Evolutionary conservation across 2,888 invertebrate genomes (phyloP).

Genomic region (Sicus ferrugineus): DNA sequence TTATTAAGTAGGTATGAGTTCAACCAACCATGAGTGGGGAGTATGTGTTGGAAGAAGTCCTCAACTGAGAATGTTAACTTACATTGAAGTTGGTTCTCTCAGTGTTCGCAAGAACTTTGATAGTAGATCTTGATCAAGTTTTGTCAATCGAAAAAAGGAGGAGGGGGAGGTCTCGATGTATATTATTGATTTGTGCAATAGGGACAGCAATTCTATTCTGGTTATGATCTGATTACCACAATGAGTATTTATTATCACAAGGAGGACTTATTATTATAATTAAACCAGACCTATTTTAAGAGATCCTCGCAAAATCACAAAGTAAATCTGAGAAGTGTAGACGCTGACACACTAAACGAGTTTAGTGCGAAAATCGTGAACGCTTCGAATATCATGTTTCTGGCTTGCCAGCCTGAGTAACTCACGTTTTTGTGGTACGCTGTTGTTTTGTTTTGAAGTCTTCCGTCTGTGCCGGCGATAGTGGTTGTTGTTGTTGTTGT

Average conservation of each 20-base stretch:
- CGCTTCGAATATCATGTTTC: neutral
- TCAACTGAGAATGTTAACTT: too few species aligned
- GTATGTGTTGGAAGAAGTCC: too few species aligned
- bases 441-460: constrained; percentile 38
- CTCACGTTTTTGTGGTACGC: constrained; percentile 60
- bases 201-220: too few species aligned
- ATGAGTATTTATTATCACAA: too few species aligned
- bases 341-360: neutral
- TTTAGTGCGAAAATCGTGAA: neutral
- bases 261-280: too few species aligned
- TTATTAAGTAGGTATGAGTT: too few species aligned
- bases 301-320: neutral
- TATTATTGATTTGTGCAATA: too few species aligned
- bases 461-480: constrained; percentile 34
- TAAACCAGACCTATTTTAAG: too few species aligned
- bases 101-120: neutral
- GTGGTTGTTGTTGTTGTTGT: constrained; percentile 15
- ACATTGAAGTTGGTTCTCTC: too few species aligned
- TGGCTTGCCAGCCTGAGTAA: constrained; percentile 38
- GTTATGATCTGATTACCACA: neutral
- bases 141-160: too few species aligned
- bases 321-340: constrained; percentile 2
- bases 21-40: too few species aligned
- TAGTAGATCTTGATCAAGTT: neutral
- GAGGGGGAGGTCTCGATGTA: too few species aligned